These are phyloP conservation scores for Drosophila pandora DNA, from an alignment of 1,140 invertebrate genomes.

Conservation along the genomic window DNA sequence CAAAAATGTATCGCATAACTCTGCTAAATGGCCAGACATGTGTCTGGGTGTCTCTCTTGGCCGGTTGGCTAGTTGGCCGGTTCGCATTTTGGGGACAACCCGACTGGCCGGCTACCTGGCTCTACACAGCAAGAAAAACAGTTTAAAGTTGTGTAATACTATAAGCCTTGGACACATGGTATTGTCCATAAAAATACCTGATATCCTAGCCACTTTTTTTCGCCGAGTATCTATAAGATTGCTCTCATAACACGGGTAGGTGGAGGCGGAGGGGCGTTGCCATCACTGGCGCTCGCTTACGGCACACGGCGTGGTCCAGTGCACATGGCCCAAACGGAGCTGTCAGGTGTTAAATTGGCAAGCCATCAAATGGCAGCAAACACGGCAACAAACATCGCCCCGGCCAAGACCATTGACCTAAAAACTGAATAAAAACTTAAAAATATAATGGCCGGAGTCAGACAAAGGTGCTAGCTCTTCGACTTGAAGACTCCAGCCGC, in stretches of 20 bases:
- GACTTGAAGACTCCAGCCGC: constrained; percentile 22
- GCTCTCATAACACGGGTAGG: constrained; percentile 53
- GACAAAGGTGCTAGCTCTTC: constrained; percentile 54
- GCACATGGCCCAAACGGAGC: constrained; percentile 48
- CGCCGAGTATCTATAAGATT: constrained; percentile 1
- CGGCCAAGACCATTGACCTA: constrained; percentile 69
- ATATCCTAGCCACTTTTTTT: not conserved
- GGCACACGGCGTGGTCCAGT: constrained; percentile 59
- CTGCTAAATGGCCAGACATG: constrained; percentile 67
- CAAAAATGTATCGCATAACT: constrained; percentile 60
- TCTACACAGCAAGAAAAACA: constrained; percentile 10
- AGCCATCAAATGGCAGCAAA: constrained; percentile 62
- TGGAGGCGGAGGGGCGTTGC: constrained; percentile 54
- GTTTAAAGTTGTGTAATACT: not conserved
- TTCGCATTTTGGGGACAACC: constrained; percentile 28
- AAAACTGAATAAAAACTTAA: constrained; percentile 27
- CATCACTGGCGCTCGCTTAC: constrained; percentile 35
- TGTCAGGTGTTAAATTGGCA: constrained; percentile 78
- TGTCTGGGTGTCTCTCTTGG: constrained; percentile 38
- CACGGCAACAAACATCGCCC: constrained; percentile 57
- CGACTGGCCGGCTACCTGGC: constrained; percentile 28
- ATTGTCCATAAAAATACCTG: not conserved
- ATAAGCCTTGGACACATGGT: not conserved
- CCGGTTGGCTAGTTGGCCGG: constrained; percentile 29
- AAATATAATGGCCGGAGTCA: constrained; percentile 24